phyloP scores from a whole-genome alignment of 2,888 invertebrate species.

The Rhagonycha fulva region DNA sequence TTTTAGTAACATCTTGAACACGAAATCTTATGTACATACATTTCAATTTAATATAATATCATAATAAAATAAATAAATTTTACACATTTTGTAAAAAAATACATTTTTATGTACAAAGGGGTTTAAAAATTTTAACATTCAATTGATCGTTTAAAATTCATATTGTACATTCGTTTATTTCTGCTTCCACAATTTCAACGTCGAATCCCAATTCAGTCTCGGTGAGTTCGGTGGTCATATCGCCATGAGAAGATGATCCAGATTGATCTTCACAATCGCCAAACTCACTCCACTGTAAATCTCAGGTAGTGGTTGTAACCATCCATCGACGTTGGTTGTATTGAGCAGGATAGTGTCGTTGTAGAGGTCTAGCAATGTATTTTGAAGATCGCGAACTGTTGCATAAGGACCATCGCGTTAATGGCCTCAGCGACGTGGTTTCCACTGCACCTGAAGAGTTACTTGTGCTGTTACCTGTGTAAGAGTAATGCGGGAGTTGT shows the following conservation, averaged over 20 bases:
- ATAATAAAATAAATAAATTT: not conserved
- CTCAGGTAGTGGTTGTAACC: conserved; percentile 51
- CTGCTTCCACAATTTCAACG: conserved; percentile 4
- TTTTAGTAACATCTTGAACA: not conserved
- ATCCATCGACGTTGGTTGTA: conserved; percentile 48
- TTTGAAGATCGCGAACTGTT: conserved; percentile 41
- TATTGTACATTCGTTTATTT: conserved; percentile 37
- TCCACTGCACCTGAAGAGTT: conserved; percentile 53
- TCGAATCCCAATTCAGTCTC: conserved; percentile 26
- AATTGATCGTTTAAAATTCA: conserved; percentile 11
- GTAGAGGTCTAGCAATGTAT: conserved; percentile 30
- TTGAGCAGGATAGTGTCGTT: conserved; percentile 44
- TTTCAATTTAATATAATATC: too few relatives aligned
- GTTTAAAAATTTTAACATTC: not conserved
- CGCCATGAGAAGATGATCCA: conserved; percentile 21
- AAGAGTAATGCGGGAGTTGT: conserved; percentile 10
- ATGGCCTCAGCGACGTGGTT: conserved; percentile 49
- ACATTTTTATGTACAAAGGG: not conserved
- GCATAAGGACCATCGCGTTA: conserved; percentile 49
- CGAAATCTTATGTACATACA: not conserved
- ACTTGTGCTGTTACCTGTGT: conserved; percentile 51
- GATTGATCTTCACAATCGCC: conserved; percentile 19
- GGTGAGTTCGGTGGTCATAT: conserved; percentile 36
- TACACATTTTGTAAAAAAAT: not conserved
- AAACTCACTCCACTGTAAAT: conserved; percentile 31